Conservation (phyloP, 92 coral and sea anemone species). For the Parazoanthus darwini region DNA sequence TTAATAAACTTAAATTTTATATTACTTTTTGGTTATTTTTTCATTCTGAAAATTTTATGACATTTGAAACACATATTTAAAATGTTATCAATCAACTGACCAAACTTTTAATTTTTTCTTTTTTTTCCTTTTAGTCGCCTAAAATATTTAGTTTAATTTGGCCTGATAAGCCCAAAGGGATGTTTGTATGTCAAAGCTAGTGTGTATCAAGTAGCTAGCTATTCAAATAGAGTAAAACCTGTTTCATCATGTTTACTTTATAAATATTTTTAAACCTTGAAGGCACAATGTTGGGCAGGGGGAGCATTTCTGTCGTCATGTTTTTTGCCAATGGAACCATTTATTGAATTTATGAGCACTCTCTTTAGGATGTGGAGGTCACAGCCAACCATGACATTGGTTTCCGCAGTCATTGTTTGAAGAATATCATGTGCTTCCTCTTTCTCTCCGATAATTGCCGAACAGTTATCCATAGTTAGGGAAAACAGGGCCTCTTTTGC, state of each 20-base stretch:
- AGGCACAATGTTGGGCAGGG: constrained; percentile 10
- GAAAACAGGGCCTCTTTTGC: not conserved
- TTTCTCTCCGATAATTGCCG: not conserved
- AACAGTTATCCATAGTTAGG: not conserved
- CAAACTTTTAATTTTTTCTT: too few species aligned
- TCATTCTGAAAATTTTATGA: too few species aligned
- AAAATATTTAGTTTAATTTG: too few species aligned
- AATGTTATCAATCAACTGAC: too few species aligned
- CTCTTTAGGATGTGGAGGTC: not conserved
- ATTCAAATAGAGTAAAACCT: not conserved
- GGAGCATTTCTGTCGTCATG: not conserved
- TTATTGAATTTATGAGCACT: not conserved
- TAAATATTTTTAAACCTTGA: not conserved
- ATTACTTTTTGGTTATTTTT: too few species aligned
- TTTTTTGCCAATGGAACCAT: not conserved
- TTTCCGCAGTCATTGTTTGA: not conserved
- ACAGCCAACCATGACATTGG: constrained; percentile 14
- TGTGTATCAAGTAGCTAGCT: too few species aligned
- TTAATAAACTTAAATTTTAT: too few species aligned
- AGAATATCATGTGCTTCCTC: not conserved
- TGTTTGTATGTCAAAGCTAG: too few species aligned
- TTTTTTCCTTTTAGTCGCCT: too few species aligned
- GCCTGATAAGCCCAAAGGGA: too few species aligned
- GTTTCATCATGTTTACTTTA: not conserved
- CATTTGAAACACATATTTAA: too few species aligned